Conservation (phyloP, 1,140 invertebrate species). For the Leptonema lineaticorne region DNA sequence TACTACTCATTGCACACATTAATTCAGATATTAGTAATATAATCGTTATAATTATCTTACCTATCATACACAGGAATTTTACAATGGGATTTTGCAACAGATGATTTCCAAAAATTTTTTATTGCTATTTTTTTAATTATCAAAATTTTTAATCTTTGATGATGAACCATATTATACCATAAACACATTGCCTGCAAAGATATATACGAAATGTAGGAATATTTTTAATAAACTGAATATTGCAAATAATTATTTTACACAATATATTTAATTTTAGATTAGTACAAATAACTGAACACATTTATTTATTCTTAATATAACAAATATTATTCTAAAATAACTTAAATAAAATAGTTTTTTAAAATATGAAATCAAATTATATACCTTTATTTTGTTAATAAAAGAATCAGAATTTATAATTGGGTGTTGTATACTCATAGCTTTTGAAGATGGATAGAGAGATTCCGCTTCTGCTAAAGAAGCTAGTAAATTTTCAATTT, state of each 20-base stretch:
- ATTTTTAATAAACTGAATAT: too few relatives aligned
- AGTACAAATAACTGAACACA: background rate
- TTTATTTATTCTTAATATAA: background rate
- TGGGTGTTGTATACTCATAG: slow-evolving; percentile 72
- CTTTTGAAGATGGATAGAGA: slow-evolving; percentile 81
- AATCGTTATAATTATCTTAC: too few relatives aligned
- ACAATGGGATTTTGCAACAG: background rate
- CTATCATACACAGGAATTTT: background rate
- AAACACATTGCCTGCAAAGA: slow-evolving; percentile 74
- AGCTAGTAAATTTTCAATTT: slow-evolving; percentile 70
- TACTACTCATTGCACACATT: too few relatives aligned
- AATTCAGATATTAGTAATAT: too few relatives aligned
- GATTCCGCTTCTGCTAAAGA: slow-evolving; percentile 75
- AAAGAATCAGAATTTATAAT: slow-evolving; percentile 52
- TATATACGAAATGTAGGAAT: too few relatives aligned
- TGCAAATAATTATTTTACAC: background rate
- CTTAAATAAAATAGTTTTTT: background rate
- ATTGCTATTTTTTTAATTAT: slow-evolving; percentile 73
- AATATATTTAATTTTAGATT: background rate
- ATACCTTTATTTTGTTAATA: slow-evolving; percentile 47
- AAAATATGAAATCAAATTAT: background rate
- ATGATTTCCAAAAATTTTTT: slow-evolving; percentile 29
- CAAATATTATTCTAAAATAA: background rate
- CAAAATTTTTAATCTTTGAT: slow-evolving; percentile 77
- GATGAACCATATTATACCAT: slow-evolving; percentile 87